Base-by-base conservation (phyloP, 2,113 vertebrate genomes). In the Spea bombifrons region DNA sequence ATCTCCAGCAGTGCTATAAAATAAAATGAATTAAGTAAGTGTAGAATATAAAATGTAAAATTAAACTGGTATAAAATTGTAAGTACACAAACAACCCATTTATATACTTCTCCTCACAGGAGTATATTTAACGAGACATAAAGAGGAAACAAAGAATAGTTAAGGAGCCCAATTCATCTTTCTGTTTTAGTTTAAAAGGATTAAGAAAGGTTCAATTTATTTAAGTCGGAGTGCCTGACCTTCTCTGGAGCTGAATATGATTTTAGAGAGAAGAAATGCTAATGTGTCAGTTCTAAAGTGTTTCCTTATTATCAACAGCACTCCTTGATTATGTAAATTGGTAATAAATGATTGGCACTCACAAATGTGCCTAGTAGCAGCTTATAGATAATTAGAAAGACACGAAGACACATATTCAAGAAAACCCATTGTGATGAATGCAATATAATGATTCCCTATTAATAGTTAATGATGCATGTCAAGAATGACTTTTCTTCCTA, bases 381-480 rank as follows among this genome's bases (percentile, higher is more conserved):
- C 83, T 87, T 88, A 85, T 82, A 83, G 83, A 86, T 91, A 90
- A 91, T 90, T 88, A 90, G 86, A 57, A 84, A 85, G 84, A 85
- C 85, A 86, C 47, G 72, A 76, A 89, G 87, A 84, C 85, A 88
- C 77, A 83, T 79, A 80, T 80, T 86, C 87, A 81, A 84, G 84
- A 75, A 84, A 90, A 86, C 84, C 85, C 84, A 66, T 82, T 86
- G 83, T 84, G 85, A 84, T 84, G 89, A 88, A 88, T 78, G 86
- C 84, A 83, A 83, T 91, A 87, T 88, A 85, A 89, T 81, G 85
- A 86, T 79, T 84, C 84, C 76, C 70, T 68, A 86, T 88, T 88
- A 88, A 89, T 85, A 89, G 85, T 84, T 88, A 90, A 88, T 85
- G 85, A 76, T 75, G 74, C 59, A 73, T 75, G 82, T 84, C 84